Conservation (phyloP, 2,113 vertebrate species). For the Ursus arctos region DNA sequence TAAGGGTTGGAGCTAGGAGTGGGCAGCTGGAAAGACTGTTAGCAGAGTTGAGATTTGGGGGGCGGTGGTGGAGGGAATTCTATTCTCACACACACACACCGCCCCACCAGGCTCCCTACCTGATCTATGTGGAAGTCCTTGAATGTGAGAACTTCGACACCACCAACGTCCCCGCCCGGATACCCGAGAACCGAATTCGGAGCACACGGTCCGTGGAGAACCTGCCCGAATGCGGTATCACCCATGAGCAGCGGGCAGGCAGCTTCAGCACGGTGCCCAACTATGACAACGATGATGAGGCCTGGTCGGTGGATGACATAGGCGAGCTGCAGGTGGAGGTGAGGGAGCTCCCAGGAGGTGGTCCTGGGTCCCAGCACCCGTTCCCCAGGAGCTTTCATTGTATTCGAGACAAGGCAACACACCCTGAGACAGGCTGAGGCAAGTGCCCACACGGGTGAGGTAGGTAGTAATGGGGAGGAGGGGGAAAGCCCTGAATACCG, state of each 20-base stretch:
- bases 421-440: background rate
- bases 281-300: constrained; percentile 98
- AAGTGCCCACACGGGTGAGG: background rate
- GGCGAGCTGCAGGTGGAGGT: constrained; percentile 98
- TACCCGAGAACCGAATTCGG: constrained; percentile 97
- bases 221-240: constrained; percentile 94
- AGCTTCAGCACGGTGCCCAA: constrained; percentile 96
- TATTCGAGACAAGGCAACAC: background rate
- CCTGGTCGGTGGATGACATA: constrained; percentile 97
- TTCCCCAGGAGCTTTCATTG: background rate
- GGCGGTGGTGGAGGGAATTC: background rate
- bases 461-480: background rate
- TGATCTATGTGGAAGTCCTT: constrained; percentile 98
- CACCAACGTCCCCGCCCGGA: constrained; percentile 93
- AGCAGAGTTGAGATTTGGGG: background rate
- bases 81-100: background rate
- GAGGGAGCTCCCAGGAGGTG: background rate
- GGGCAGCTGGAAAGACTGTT: background rate
- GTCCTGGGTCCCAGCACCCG: background rate
- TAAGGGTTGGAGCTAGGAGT: background rate
- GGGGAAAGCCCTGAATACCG: background rate
- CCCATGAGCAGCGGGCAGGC: constrained; percentile 92
- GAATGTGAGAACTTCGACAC: constrained; percentile 98
- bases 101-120: constrained; percentile 92
- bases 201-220: constrained; percentile 98